Percentiles rank a stretch among this genome's conserved stretches.
Evolutionary conservation across 2,888 invertebrate species (phyloP).

Genomic region (Suillia variegata): DNA sequence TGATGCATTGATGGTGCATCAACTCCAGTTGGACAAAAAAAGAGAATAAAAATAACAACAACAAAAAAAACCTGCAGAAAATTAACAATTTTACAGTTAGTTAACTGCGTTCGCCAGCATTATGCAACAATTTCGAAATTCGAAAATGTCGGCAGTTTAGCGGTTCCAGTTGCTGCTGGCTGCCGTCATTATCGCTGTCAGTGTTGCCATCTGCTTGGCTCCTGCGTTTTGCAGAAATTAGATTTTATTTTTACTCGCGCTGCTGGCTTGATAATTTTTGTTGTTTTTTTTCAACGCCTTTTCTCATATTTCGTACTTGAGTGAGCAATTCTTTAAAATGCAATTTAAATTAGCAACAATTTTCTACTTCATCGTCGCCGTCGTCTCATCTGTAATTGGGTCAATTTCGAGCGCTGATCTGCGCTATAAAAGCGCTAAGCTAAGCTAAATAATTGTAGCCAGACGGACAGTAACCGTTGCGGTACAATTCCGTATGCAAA

Average conservation of each 20-base stretch:
- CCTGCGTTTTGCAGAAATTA: too few relatives aligned
- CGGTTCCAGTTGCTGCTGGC: background rate
- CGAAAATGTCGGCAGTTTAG: too few relatives aligned
- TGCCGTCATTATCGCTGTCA: background rate
- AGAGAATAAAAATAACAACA: too few relatives aligned
- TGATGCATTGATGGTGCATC: background rate
- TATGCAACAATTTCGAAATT: too few relatives aligned
- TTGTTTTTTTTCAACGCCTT: too few relatives aligned
- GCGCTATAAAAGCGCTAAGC: too few relatives aligned
- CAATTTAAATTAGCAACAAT: background rate
- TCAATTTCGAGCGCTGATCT: background rate
- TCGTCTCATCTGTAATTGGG: background rate
- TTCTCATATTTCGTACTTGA: too few relatives aligned
- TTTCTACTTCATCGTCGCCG: background rate
- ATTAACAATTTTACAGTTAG: slow-evolving; percentile 35
- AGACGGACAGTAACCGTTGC: background rate
- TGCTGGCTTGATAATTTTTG: too few relatives aligned
- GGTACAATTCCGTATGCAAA: background rate
- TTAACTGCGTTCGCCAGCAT: slow-evolving; percentile 16
- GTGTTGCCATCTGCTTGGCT: too few relatives aligned
- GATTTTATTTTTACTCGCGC: too few relatives aligned
- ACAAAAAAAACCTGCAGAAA: slow-evolving; percentile 19
- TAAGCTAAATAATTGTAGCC: too few relatives aligned
- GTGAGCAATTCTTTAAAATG: background rate
- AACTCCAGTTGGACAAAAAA: background rate